Evolutionary conservation across 2,888 invertebrate genomes (phyloP), one percentile per base, ranked within the genome.

Genomic region (Beris morrisii): DNA sequence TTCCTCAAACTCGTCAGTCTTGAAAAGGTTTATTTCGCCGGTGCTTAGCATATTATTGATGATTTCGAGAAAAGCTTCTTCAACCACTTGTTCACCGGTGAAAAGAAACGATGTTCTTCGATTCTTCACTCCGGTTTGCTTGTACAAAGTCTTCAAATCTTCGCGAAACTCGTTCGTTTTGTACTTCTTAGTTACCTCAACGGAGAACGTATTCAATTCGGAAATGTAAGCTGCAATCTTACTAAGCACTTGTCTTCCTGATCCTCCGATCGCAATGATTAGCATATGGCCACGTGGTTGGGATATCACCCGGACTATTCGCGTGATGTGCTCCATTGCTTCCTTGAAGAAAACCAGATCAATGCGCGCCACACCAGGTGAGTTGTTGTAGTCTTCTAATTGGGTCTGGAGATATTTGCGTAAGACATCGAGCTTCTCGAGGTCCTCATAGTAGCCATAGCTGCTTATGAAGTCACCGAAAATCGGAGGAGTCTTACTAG

Each of bases 1-100:
- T 30, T 94, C 93, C 76, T 95, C 94, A 81, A 95, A 90, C 79
- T 95, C 95, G 71, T 95, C 94, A 0, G 87, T 77, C 75, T 93
- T 93, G 76, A 88, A 95, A n/a, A 95, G 83, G 80, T 93, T 94
- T 67, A 95, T 88, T 80, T 95, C 94, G 0, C 94, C 95, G 70
- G 90, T 91, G 76, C 92, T 93, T 66, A 95, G 83, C 79, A 95
- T 85, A 75, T 92, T 95, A 80, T 94, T 95, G 67, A 95, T 86
- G 72, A 95, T 91, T 82, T 95, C 95, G 0, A 95, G 84, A 79
- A 95, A 95, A 9, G 87, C 84, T 74, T 93, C 92, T 70, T 93
- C 92, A 0, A 86, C 88, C 28, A 95, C 88, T 78, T 93, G 94
- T 2, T 90, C 92, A 77, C 94, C 94, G 75, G 88, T 89, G 81